phyloP scores from a whole-genome alignment of 2,113 vertebrate species.

The Dendrocopos noguchii region DNA sequence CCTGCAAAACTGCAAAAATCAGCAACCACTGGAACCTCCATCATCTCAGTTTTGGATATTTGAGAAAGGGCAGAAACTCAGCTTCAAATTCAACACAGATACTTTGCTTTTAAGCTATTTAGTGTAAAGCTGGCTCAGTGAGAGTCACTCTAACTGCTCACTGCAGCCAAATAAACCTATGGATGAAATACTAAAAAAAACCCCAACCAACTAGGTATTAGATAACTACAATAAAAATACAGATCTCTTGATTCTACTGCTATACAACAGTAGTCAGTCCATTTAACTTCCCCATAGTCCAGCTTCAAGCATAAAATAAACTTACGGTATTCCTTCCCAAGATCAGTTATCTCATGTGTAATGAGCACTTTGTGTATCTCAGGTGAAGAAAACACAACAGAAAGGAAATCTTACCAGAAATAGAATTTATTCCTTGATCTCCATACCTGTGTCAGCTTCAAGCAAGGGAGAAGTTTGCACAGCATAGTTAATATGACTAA shows the following conservation, averaged over 20 bases:
- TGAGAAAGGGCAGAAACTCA: not conserved
- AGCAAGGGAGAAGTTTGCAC: slow-evolving; percentile 29
- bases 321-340: not conserved
- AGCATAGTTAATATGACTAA: not conserved
- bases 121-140: not conserved
- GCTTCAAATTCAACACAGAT: not conserved
- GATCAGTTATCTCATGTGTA: not conserved
- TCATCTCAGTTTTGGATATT: not conserved
- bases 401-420: not conserved
- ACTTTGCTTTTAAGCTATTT: not conserved
- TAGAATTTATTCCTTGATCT: not conserved
- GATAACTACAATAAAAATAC: not conserved
- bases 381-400: not conserved
- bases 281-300: not conserved
- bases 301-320: not conserved
- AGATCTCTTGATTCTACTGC: not conserved
- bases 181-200: not conserved
- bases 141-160: not conserved
- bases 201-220: not conserved
- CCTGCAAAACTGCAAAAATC: not conserved
- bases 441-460: slow-evolving; percentile 19
- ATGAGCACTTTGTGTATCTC: not conserved
- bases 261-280: not conserved
- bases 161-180: not conserved
- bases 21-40: not conserved